phyloP scores from a whole-genome alignment of 2,113 vertebrate species.

The Gasterosteus aculeatus region DNA sequence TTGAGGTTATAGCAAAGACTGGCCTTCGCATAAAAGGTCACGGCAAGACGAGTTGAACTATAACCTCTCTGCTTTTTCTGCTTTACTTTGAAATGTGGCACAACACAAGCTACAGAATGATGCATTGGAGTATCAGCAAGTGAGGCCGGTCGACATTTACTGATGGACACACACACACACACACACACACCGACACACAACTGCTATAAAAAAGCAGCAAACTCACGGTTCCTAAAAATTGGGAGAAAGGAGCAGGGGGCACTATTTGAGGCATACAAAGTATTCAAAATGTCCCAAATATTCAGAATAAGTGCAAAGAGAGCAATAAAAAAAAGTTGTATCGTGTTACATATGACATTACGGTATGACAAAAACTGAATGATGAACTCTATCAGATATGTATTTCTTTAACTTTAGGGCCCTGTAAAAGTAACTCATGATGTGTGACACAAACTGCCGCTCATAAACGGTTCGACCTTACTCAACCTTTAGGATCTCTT shows the following conservation, averaged over 20 bases:
- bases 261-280: constrained; percentile 10
- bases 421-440: constrained; percentile 5
- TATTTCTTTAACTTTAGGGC: constrained; percentile 21
- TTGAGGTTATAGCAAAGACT: background rate
- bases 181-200: constrained; percentile 1
- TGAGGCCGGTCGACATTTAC: constrained; percentile 5
- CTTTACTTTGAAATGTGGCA: background rate
- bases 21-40: background rate
- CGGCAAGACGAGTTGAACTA: background rate
- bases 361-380: background rate
- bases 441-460: constrained; percentile 1
- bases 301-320: background rate
- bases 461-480: background rate
- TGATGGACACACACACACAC: background rate
- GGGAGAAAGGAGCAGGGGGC: constrained; percentile 16
- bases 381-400: background rate
- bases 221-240: constrained; percentile 52
- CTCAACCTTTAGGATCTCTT: background rate
- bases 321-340: background rate
- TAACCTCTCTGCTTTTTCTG: background rate
- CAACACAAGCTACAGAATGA: background rate
- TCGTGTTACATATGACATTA: background rate
- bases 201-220: constrained; percentile 51
- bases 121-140: background rate
- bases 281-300: constrained; percentile 1